Percentiles rank a stretch among this genome's conserved stretches.
These are phyloP conservation scores for Anas flavirostris DNA, from an alignment of 2,797 vertebrate genomes.

Conservation along the genomic window DNA sequence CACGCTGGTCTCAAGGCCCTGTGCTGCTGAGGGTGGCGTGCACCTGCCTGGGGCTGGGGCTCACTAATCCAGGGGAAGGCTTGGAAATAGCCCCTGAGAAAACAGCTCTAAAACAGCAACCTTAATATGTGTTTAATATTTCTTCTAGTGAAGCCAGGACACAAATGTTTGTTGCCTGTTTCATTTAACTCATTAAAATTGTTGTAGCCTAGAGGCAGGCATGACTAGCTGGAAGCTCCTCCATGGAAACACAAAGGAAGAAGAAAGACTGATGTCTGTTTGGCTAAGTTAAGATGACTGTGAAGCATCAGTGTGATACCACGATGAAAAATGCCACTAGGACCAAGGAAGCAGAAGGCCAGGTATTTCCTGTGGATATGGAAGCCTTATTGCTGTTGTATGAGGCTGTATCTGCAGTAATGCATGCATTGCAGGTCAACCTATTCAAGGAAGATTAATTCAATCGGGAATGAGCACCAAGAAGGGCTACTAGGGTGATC, in stretches of 20 bases:
- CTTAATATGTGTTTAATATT: not conserved
- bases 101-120: not conserved
- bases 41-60: not conserved
- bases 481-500: not conserved
- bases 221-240: not conserved
- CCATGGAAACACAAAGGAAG: not conserved
- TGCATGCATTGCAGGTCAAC: fast-evolving
- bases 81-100: not conserved
- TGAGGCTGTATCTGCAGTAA: fast-evolving
- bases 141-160: not conserved
- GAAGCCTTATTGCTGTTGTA: not conserved
- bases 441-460: not conserved
- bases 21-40: not conserved
- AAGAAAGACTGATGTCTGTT: not conserved
- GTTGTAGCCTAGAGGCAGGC: not conserved
- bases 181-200: not conserved
- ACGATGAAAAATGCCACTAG: not conserved
- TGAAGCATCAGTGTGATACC: fast-evolving
- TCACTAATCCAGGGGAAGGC: not conserved
- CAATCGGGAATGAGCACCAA: not conserved
- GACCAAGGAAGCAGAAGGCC: not conserved
- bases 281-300: not conserved
- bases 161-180: constrained; percentile 1
- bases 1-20: not conserved
- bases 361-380: not conserved